Conservation (phyloP, 2,888 invertebrate genomes). For the Diachrysia chrysitis region DNA sequence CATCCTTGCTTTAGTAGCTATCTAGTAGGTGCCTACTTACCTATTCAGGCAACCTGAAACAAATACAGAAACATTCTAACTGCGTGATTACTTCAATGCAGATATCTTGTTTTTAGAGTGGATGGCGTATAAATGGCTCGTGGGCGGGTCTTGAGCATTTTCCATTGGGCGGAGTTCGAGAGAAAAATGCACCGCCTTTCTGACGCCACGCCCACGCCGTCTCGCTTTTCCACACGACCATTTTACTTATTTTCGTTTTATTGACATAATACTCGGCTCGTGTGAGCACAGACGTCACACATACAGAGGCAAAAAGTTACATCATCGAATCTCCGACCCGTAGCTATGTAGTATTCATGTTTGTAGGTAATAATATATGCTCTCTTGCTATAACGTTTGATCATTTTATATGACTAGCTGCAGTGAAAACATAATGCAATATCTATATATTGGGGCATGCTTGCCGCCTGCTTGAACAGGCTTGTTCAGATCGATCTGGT, state of each 20-base stretch:
- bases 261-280: too few species aligned
- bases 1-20: too few species aligned
- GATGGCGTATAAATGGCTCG: constrained; percentile 75
- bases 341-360: neutral
- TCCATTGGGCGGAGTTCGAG: constrained; percentile 82
- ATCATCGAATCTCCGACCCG: constrained; percentile 9
- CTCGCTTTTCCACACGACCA: constrained; percentile 68
- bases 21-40: too few species aligned
- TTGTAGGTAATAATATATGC: too few species aligned
- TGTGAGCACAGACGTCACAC: constrained; percentile 39
- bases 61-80: neutral
- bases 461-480: too few species aligned
- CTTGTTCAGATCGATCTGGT: too few species aligned
- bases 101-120: constrained; percentile 49
- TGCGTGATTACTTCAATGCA: constrained; percentile 42
- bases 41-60: neutral
- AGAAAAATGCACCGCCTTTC: constrained; percentile 86
- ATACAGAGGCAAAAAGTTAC: constrained; percentile 23
- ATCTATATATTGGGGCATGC: too few species aligned
- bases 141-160: constrained; percentile 76
- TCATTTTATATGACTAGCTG: too few species aligned
- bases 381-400: too few species aligned
- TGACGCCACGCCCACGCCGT: constrained; percentile 78
- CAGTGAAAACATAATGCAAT: too few species aligned
- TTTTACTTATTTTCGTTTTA: constrained; percentile 72